A percentile compares a stretch with the other conserved stretches of the same genome.
Conservation (phyloP, 1,140 invertebrate species). For the Atta colombica region DNA sequence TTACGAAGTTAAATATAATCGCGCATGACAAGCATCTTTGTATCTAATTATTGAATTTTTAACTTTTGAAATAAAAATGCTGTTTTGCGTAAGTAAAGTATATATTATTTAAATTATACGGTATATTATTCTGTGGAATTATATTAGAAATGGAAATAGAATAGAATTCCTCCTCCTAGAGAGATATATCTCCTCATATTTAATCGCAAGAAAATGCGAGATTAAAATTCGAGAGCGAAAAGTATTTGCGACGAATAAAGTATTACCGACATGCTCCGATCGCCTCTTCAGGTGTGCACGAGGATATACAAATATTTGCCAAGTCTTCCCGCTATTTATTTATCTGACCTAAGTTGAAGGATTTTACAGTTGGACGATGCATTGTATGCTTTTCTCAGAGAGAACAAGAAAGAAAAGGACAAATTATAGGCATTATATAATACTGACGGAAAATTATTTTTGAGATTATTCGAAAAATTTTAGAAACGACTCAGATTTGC, state of each 20-base stretch:
- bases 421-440: conserved; percentile 11
- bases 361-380: conserved; percentile 17
- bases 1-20: background rate
- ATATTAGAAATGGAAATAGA: background rate
- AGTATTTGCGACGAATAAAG: background rate
- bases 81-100: background rate
- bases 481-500: conserved; percentile 37
- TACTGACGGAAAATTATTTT: conserved; percentile 59
- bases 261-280: conserved; percentile 30
- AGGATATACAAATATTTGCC: conserved; percentile 69
- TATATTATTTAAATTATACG: background rate
- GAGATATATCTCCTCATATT: background rate
- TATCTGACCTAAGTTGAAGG: conserved; percentile 61
- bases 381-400: conserved; percentile 11
- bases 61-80: conserved; percentile 5
- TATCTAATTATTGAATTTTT: background rate
- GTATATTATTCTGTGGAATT: background rate
- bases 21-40: background rate
- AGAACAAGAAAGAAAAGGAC: conserved; percentile 15
- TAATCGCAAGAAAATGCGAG: conserved; percentile 25
- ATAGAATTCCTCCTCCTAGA: background rate
- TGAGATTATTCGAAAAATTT: conserved; percentile 39
- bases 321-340: conserved; percentile 74
- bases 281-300: conserved; percentile 67
- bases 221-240: conserved; percentile 55